Evolutionary conservation across 2,888 invertebrate species (phyloP), one percentile per base, ranked within the genome.

Genomic region (Drosophila melanosoma): DNA sequence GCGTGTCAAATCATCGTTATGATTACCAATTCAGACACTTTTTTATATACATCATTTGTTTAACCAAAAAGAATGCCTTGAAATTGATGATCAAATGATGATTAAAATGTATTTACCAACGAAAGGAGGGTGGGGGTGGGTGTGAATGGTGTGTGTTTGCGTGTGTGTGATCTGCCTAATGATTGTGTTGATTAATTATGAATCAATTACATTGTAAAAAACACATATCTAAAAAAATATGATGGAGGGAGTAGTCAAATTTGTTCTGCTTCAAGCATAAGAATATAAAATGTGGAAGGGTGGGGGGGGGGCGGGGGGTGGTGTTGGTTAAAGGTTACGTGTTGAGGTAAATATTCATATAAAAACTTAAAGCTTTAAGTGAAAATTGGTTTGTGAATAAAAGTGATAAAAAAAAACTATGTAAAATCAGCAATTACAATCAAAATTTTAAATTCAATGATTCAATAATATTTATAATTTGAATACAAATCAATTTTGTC

Each of bases 1-100:
- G 90, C 91, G 89, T 91, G 91, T 89, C 90, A 87, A 85, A 91
- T 91, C 87, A 91, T 90, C 87, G 80, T 90, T 87, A 90, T 91
- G 87, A 90, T 91, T 87, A 57, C 51, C 58, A n/a, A 45, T 49
- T 33, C 52, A 42, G 32, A 26, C 42, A 57, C 38, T 40, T 36
- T 36, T 65, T 72, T 80, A 69, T 74, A 57, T 76, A 63, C 70
- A 62, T 40, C 79, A 75, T 81, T 81, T 81, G 71, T 74, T 69
- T 69, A 58, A 80, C 32, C 65, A 68, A 56, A 23, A 17, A 61
- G 69, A 61, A 68, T 48, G 82, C 71, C 82, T 74, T 48, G 61
- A 78, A 86, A 90, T 90, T 91, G 91, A 90, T 90, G 91, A 90
- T 91, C 81, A 79, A 76, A 89, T 73, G 80, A 89, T 90, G 91